Conservation (phyloP, 1,140 invertebrate genomes). For the Ceratitis capitata region DNA sequence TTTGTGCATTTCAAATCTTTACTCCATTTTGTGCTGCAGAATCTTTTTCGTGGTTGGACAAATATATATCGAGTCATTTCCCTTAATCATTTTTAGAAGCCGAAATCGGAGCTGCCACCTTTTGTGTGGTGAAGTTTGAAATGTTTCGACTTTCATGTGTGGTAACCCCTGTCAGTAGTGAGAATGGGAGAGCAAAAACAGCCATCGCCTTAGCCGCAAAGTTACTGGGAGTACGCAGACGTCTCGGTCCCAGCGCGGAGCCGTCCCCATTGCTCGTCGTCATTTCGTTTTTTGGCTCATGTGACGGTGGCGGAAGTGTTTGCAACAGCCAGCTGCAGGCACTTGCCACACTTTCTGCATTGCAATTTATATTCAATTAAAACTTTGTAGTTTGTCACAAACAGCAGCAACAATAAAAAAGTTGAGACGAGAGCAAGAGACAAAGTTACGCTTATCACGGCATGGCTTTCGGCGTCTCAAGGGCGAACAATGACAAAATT, state of each 20-base stretch:
- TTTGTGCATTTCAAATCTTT: neutral
- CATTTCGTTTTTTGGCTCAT: neutral
- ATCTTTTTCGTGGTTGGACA: neutral
- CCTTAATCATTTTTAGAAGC: conserved; percentile 5
- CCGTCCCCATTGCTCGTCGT: neutral
- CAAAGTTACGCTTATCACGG: neutral
- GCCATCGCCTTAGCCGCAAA: neutral
- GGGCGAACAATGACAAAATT: conserved; percentile 45
- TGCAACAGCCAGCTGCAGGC: conserved; percentile 14
- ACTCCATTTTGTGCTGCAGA: neutral
- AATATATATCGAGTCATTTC: neutral
- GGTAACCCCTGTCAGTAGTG: too few relatives aligned
- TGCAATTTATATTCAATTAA: conserved; percentile 47
- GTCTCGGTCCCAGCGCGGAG: neutral
- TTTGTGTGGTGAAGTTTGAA: too few relatives aligned
- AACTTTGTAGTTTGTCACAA: conserved; percentile 44
- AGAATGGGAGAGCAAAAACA: neutral
- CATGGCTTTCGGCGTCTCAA: neutral
- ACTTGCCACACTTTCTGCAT: conserved; percentile 6
- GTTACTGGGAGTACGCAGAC: neutral
- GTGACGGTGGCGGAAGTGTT: neutral
- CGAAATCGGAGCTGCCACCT: neutral
- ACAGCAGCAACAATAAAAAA: conserved; percentile 25
- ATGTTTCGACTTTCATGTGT: too few relatives aligned
- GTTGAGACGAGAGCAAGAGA: neutral